Evolutionary conservation across 2,113 vertebrate genomes (phyloP).

Genomic region (Callorhinus ursinus): DNA sequence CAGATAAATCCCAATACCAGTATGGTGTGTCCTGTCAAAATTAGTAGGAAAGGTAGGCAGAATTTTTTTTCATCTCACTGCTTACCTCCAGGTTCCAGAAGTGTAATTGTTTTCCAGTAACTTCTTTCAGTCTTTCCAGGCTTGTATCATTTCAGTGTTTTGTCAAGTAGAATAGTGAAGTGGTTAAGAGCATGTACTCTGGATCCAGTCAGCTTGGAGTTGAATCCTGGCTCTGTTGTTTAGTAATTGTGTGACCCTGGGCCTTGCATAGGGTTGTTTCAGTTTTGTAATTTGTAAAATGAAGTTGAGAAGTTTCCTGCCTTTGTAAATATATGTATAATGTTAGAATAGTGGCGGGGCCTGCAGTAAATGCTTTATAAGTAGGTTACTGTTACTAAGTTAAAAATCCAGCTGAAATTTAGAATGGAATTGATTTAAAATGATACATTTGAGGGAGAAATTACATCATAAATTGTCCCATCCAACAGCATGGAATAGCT

Average conservation of each 20-base stretch:
- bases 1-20: neutral
- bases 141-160: neutral
- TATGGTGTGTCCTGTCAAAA: neutral
- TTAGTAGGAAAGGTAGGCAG: neutral
- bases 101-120: neutral
- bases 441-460: neutral
- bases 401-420: neutral
- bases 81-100: neutral
- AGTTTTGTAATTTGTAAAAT: slow-evolving; percentile 44
- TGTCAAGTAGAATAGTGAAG: neutral
- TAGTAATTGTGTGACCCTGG: neutral
- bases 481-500: neutral
- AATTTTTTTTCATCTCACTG: neutral
- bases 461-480: neutral
- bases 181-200: neutral
- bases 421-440: neutral
- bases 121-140: neutral
- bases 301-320: neutral
- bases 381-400: neutral
- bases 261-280: neutral
- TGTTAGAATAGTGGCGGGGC: neutral
- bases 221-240: neutral
- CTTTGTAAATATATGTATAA: neutral
- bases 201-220: neutral
- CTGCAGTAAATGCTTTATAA: neutral